Conservation (phyloP, 2,113 vertebrate genomes). For the Asarcornis scutulata region DNA sequence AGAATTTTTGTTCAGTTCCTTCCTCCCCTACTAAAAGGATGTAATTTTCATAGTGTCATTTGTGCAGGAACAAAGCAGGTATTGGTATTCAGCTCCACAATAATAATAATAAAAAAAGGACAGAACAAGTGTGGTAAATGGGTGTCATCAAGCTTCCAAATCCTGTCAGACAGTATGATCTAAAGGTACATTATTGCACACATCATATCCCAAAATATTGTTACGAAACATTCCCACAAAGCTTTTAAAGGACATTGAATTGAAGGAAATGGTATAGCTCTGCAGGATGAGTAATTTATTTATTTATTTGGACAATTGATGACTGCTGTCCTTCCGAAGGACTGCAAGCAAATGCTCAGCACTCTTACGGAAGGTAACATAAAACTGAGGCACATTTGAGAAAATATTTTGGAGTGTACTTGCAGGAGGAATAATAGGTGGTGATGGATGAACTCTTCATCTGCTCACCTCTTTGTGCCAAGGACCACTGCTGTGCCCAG, state of each 20-base stretch:
- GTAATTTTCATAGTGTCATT: background rate
- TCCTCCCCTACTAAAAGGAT: background rate
- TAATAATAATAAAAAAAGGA: background rate
- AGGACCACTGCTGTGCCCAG: too few species aligned
- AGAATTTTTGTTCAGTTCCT: background rate
- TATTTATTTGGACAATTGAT: background rate
- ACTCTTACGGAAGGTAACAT: background rate
- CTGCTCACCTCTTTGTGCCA: background rate
- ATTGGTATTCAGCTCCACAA: background rate
- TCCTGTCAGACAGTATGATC: background rate
- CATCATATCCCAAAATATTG: background rate
- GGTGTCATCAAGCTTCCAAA: background rate
- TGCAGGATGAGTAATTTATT: background rate
- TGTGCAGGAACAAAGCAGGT: background rate
- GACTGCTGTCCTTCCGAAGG: background rate
- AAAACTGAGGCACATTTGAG: background rate
- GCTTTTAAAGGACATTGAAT: background rate
- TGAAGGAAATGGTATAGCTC: background rate
- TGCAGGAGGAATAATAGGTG: background rate
- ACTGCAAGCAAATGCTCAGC: background rate
- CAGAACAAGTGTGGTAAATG: background rate
- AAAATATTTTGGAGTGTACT: background rate
- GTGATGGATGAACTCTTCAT: background rate
- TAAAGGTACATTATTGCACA: background rate
- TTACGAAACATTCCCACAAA: background rate